Evolutionary conservation across 2,797 vertebrate genomes (phyloP).

Genomic region (Semotilus atromaculatus): DNA sequence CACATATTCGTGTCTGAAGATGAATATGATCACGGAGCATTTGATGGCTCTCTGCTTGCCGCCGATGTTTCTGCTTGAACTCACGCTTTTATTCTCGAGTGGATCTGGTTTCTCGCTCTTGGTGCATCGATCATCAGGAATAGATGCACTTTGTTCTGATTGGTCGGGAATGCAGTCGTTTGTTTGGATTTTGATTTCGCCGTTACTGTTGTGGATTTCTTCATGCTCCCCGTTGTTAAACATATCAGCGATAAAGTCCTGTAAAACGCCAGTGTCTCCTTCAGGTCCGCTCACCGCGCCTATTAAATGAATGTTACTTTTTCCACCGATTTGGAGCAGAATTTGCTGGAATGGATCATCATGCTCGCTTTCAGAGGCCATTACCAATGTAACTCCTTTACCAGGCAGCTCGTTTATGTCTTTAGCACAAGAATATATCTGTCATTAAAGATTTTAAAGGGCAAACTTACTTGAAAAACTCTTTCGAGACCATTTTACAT

Average conservation of each 20-base stretch:
- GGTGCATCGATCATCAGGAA: neutral
- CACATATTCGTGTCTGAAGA: slow-evolving; percentile 75
- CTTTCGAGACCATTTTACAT: neutral
- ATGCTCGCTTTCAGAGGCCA: slow-evolving; percentile 59
- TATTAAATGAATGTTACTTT: slow-evolving; percentile 75
- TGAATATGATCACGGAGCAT: slow-evolving; percentile 72
- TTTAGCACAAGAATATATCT: neutral
- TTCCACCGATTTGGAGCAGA: slow-evolving; percentile 75
- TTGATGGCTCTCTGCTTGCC: slow-evolving; percentile 69
- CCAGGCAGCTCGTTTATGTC: neutral
- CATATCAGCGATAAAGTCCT: slow-evolving; percentile 74
- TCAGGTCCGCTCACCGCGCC: slow-evolving; percentile 62
- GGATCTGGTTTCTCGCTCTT: neutral
- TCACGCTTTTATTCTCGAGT: slow-evolving; percentile 49
- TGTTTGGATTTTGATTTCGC: slow-evolving; percentile 8
- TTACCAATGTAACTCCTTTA: slow-evolving; percentile 37
- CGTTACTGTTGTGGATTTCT: slow-evolving; percentile 7
- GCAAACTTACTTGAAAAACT: neutral
- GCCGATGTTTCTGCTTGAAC: slow-evolving; percentile 50
- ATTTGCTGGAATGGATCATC: slow-evolving; percentile 72
- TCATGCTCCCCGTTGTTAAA: slow-evolving; percentile 57
- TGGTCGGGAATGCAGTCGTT: neutral
- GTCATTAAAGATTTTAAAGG: too few species aligned
- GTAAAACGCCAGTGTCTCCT: slow-evolving; percentile 58
- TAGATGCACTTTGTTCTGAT: neutral